Percentiles rank a stretch among this genome's conserved stretches.
Conservation (phyloP, 2,888 invertebrate genomes). For the Ganaspis brasiliensis region DNA sequence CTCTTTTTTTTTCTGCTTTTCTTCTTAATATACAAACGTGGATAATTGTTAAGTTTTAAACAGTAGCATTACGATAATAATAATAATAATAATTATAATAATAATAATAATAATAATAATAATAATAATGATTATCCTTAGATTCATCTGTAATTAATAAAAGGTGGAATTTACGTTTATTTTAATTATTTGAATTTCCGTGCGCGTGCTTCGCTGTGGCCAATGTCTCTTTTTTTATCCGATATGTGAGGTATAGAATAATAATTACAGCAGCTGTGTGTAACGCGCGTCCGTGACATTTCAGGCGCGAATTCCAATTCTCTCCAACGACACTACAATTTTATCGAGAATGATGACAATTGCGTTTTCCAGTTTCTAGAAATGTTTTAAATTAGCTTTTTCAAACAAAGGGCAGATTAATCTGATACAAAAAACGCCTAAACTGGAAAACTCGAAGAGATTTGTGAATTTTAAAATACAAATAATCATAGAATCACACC, state of each 20-base stretch:
- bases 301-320: slow-evolving; percentile 27
- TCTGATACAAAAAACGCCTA: background rate
- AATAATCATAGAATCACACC: slow-evolving; percentile 7
- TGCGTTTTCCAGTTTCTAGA: background rate
- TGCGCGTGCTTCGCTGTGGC: slow-evolving; percentile 58
- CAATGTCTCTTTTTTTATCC: slow-evolving; percentile 28
- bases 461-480: slow-evolving; percentile 39
- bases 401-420: too few species aligned
- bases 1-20: slow-evolving; percentile 59
- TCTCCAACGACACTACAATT: slow-evolving; percentile 20
- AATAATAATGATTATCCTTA: slow-evolving; percentile 61
- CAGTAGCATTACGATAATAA: slow-evolving; percentile 59
- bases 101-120: slow-evolving; percentile 13
- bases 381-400: background rate
- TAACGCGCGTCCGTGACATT: slow-evolving; percentile 34
- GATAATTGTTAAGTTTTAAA: slow-evolving; percentile 63
- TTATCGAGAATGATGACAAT: slow-evolving; percentile 29
- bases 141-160: slow-evolving; percentile 61
- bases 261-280: slow-evolving; percentile 28
- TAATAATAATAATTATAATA: slow-evolving; percentile 31
- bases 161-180: slow-evolving; percentile 46
- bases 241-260: slow-evolving; percentile 9
- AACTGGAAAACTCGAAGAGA: background rate
- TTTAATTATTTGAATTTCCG: slow-evolving; percentile 56
- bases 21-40: slow-evolving; percentile 67